phyloP scores from a whole-genome alignment of 2,797 vertebrate genomes.

The Phoebastria nigripes region DNA sequence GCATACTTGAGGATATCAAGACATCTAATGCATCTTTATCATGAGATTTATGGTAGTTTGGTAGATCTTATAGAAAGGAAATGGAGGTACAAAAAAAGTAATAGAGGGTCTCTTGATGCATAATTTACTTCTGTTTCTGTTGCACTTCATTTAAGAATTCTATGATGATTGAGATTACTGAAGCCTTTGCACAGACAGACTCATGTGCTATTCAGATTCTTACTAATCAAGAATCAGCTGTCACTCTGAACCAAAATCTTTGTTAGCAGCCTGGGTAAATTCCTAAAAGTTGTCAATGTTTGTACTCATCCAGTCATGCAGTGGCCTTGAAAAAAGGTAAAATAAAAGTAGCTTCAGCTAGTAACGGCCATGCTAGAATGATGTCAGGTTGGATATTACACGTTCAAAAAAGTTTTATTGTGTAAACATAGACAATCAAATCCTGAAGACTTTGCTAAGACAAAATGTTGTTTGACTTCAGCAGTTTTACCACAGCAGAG shows the following conservation, averaged over 20 bases:
- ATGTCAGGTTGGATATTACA: neutral
- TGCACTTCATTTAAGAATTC: neutral
- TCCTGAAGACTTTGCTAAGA: neutral
- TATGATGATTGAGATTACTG: neutral
- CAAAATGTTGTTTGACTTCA: neutral
- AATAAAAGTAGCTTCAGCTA: neutral
- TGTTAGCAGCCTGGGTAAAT: neutral
- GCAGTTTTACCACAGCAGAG: neutral
- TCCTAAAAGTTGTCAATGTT: neutral
- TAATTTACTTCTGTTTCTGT: neutral
- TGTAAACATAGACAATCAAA: neutral
- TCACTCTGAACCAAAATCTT: conserved; percentile 6
- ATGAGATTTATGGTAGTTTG: neutral
- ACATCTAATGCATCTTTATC: neutral
- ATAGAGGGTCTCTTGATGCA: neutral
- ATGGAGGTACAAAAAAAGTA: neutral
- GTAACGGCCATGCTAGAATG: neutral
- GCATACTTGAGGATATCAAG: neutral
- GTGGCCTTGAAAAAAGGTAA: neutral
- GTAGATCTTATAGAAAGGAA: neutral
- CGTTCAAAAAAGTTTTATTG: neutral
- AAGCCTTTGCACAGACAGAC: neutral
- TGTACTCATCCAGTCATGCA: neutral
- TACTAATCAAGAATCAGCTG: neutral
- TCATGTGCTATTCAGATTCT: neutral